A percentile compares a stretch with the other conserved stretches of the same genome.
phyloP scores from a whole-genome alignment of 1,140 invertebrate genomes.

The Drosophila seguyi region DNA sequence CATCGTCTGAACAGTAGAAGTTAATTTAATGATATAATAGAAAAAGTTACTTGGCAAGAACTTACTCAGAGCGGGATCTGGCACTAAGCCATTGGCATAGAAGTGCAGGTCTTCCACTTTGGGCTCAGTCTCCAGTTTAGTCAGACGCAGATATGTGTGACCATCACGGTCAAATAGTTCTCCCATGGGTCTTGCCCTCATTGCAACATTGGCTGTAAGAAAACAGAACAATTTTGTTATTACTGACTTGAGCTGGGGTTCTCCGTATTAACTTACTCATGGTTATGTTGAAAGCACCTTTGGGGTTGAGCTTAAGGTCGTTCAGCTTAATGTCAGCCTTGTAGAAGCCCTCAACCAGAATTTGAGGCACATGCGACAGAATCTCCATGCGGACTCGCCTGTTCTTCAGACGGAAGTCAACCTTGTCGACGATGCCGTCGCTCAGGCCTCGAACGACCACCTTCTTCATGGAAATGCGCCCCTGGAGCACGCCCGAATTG shows the following conservation, averaged over 20 bases:
- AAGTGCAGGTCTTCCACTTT: conserved; percentile 78
- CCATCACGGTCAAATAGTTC: conserved; percentile 78
- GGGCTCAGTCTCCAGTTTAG: conserved; percentile 73
- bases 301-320: conserved; percentile 80
- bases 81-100: conserved; percentile 77
- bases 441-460: conserved; percentile 69
- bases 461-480: conserved; percentile 69
- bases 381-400: conserved; percentile 59
- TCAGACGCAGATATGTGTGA: conserved; percentile 72
- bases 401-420: conserved; percentile 67
- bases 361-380: conserved; percentile 57
- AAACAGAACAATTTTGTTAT: neutral
- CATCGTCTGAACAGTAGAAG: conserved; percentile 54
- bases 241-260: too few species aligned
- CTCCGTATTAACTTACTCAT: conserved; percentile 56
- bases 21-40: neutral
- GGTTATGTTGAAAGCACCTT: conserved; percentile 81
- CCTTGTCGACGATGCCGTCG: conserved; percentile 66
- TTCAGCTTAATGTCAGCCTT: conserved; percentile 81
- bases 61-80: conserved; percentile 80
- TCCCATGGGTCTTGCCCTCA: conserved; percentile 62
- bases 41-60: neutral
- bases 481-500: conserved; percentile 64
- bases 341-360: conserved; percentile 74
- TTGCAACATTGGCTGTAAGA: conserved; percentile 62